These are phyloP conservation scores for Augiades crinisus DNA, from an alignment of 2,888 invertebrate species.

Conservation along the genomic window DNA sequence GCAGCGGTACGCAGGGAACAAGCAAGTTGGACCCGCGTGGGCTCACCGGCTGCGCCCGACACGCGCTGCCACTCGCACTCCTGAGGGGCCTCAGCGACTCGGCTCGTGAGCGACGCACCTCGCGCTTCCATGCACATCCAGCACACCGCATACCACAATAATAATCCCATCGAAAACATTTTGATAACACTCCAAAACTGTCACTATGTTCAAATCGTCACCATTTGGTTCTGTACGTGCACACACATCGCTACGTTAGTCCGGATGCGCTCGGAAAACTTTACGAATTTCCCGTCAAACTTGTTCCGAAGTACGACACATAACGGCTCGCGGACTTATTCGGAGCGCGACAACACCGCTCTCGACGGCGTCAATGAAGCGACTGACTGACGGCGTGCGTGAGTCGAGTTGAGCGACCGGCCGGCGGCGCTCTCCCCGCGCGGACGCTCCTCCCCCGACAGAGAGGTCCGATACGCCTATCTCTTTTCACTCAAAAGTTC, in stretches of 20 bases:
- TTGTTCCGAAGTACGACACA: constrained; percentile 77
- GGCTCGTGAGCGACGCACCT: constrained; percentile 72
- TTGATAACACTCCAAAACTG: constrained; percentile 73
- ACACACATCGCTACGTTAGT: constrained; percentile 72
- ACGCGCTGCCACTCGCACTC: constrained; percentile 87
- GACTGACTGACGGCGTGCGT: constrained; percentile 64
- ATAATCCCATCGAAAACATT: constrained; percentile 74
- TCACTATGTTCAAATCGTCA: constrained; percentile 75
- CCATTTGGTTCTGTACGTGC: constrained; percentile 61
- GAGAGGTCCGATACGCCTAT: constrained; percentile 55
- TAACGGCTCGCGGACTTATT: constrained; percentile 63
- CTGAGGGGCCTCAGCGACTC: constrained; percentile 84
- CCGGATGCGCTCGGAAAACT: constrained; percentile 72
- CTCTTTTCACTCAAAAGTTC: constrained; percentile 68
- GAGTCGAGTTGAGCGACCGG: constrained; percentile 71
- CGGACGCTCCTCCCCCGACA: constrained; percentile 74
- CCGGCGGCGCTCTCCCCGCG: constrained; percentile 68
- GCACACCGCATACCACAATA: constrained; percentile 64
- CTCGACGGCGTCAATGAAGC: constrained; percentile 55
- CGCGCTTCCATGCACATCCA: constrained; percentile 62
- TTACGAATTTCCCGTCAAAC: constrained; percentile 80
- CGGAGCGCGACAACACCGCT: constrained; percentile 48
- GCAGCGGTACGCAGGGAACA: constrained; percentile 85
- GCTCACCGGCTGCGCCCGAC: constrained; percentile 76
- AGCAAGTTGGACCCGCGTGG: constrained; percentile 81